Evolutionary conservation across 2,797 vertebrate species (phyloP).

Genomic region (Phoebastria nigripes): DNA sequence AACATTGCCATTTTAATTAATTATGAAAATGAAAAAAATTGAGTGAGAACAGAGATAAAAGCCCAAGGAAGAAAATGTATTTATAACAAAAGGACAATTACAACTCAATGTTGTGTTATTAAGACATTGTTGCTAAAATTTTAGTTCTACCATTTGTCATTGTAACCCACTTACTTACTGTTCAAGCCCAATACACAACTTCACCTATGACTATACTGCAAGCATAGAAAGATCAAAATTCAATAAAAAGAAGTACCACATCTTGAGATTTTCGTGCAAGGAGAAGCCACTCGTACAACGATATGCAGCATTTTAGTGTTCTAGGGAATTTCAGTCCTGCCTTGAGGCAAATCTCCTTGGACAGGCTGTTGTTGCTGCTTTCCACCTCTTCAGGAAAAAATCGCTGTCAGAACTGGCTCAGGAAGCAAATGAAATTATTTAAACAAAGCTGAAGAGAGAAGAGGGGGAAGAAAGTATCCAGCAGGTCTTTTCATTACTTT

Average conservation of each 20-base stretch:
- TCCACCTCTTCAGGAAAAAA: neutral
- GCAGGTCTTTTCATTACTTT: neutral
- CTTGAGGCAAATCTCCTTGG: neutral
- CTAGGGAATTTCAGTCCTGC: neutral
- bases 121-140: neutral
- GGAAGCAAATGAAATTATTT: neutral
- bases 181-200: neutral
- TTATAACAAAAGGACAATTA: constrained; percentile 28
- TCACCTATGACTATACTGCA: neutral
- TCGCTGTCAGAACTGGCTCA: neutral
- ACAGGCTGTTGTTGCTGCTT: neutral
- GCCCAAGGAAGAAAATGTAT: constrained; percentile 40
- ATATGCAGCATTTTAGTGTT: neutral
- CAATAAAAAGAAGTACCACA: neutral
- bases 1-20: constrained; percentile 67
- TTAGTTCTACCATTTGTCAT: neutral
- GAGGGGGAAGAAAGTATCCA: neutral
- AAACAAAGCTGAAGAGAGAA: neutral
- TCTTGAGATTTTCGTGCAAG: neutral
- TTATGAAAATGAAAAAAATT: constrained; percentile 54
- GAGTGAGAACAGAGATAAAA: constrained; percentile 26
- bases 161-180: neutral
- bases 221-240: neutral
- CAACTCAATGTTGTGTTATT: constrained; percentile 24
- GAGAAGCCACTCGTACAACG: neutral